Conservation (phyloP, 1,140 invertebrate species). For the Monomorium pharaonis region DNA sequence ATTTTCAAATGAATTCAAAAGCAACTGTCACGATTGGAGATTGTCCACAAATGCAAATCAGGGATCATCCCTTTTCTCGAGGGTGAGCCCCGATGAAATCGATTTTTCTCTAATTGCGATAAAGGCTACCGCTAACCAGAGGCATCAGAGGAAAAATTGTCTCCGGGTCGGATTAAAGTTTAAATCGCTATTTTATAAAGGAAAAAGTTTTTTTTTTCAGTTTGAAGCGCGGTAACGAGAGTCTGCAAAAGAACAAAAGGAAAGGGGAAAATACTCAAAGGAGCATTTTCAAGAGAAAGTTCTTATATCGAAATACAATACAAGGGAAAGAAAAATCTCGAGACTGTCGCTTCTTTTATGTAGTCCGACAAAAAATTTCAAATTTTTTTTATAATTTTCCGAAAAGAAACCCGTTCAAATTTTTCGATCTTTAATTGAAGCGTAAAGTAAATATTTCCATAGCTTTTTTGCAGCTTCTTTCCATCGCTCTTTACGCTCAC, state of each 20-base stretch:
- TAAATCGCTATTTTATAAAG: conserved; percentile 57
- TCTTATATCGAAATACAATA: background rate
- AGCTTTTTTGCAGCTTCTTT: background rate
- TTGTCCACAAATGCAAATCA: conserved; percentile 18
- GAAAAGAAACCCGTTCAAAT: background rate
- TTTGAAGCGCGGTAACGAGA: background rate
- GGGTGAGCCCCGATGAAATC: conserved; percentile 8
- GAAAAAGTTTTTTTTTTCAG: background rate
- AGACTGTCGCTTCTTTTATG: conserved; percentile 1
- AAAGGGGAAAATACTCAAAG: conserved; percentile 1
- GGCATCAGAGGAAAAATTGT: conserved; percentile 16
- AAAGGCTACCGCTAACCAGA: conserved; percentile 7
- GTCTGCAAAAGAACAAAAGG: conserved; percentile 4
- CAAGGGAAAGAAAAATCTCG: background rate
- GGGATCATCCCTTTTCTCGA: background rate
- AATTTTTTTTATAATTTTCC: background rate
- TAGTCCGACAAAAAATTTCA: background rate
- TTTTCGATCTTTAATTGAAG: background rate
- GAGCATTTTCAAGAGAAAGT: conserved; percentile 60
- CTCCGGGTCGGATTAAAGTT: background rate
- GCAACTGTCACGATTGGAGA: background rate
- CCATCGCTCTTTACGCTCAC: background rate
- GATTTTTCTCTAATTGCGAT: conserved; percentile 48
- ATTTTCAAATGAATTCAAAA: conserved; percentile 9
- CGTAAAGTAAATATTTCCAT: background rate